Evolutionary conservation across 2,113 vertebrate genomes (phyloP), one percentile per base, ranked within the genome.

Genomic region (Lepisosteus osseus): DNA sequence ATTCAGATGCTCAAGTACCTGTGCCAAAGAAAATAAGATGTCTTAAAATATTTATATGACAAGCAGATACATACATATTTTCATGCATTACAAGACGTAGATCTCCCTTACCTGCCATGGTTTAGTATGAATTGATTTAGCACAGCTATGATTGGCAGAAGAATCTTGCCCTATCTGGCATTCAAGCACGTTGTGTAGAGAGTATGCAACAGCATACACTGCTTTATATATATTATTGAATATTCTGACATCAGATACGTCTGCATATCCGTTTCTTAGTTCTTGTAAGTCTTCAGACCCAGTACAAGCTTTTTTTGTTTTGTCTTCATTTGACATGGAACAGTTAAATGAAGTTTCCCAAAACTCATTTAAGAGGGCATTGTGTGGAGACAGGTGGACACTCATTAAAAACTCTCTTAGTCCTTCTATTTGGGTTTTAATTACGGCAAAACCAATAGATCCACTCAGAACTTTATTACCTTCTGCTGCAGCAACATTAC

Each of bases 1-100:
- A 71, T 87, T 87, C 14, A 87, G 65, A 42, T 80, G 70, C 29
- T 83, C 78, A 66, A 73, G 29, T 11, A 78, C 68, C 77, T 79
- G 51, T 29, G 54, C 65, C 3, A 72, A 8, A 72, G 4, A 29
- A 65, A 12, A 3, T 13, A 4, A 4, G 8, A 29, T 29, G 29
- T 29, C 29, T 29, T 29, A 29, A 29, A 29, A 29, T 29, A 29
- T 29, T 29, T 29, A 29, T 29, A 29, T 29, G n/a, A 47, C 45
- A 8, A 65, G 68, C 0, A 72, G 7, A 6, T 29, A 29, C 29
- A 29, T 29, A 17, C 15, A 17, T 17, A 17, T 17, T 17, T 17
- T 17, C 2, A 29, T 29, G 29, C 29, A 29, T 29, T 29, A 29
- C 1, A 2, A 7, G 15, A 45, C 4, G 3, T 14, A 2, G n/a